Percentiles rank a stretch among this genome's conserved stretches.
phyloP scores from a whole-genome alignment of 2,888 invertebrate species.

The Ischnus inquisitorius region DNA sequence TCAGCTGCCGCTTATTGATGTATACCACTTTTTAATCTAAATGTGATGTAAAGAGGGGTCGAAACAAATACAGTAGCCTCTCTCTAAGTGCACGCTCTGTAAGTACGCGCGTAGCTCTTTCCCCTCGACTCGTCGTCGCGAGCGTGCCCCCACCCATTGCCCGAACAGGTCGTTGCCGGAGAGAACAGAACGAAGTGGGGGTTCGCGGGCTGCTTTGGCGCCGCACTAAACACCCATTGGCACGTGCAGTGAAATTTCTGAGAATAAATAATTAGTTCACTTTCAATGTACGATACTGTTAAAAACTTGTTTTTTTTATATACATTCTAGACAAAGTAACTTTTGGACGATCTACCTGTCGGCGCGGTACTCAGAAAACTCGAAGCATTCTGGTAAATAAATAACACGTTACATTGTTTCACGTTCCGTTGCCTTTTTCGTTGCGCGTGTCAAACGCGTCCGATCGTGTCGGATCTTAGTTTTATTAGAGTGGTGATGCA shows the following conservation, averaged over 20 bases:
- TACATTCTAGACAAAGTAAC: background rate
- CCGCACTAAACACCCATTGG: no score
- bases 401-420: background rate
- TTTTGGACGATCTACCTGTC: background rate
- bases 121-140: background rate
- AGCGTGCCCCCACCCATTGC: background rate
- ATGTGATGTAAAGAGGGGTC: no score
- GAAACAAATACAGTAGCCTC: slow-evolving; percentile 8
- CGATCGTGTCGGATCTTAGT: background rate
- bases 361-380: no score
- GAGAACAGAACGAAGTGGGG: background rate
- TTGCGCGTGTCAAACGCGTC: background rate
- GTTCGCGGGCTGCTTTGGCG: no score
- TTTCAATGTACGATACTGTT: no score
- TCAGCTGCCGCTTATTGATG: no score
- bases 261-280: no score
- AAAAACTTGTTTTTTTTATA: background rate
- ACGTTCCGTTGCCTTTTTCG: background rate
- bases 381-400: background rate
- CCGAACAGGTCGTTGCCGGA: no score
- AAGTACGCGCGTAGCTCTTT: background rate
- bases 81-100: background rate
- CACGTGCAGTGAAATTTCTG: no score
- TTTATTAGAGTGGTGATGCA: background rate
- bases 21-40: no score